phyloP scores from a whole-genome alignment of 2,113 vertebrate species.

The Sphaerodactylus townsendi region DNA sequence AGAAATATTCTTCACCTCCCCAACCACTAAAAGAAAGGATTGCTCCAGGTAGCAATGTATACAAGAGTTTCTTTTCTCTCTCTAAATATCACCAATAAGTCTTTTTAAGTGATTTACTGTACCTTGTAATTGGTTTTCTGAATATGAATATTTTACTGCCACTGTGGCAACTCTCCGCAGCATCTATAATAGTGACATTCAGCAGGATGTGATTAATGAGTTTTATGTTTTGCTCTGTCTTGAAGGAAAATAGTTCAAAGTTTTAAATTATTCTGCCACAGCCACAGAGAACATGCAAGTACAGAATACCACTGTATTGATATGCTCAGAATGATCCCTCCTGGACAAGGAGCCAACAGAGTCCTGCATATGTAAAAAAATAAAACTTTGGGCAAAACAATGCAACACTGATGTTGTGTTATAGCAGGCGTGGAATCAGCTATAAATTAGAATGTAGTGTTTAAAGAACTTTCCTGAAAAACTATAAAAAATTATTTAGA shows the following conservation, averaged over 20 bases:
- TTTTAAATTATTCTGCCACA: slow-evolving; percentile 38
- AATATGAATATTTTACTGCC: slow-evolving; percentile 29
- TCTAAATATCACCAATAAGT: slow-evolving; percentile 18
- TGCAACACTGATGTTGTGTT: neutral
- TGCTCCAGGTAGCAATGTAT: neutral
- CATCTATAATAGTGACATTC: slow-evolving; percentile 31
- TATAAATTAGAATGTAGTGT: neutral
- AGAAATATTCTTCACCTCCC: neutral
- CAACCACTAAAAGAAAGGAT: neutral
- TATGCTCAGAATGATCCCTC: slow-evolving; percentile 29
- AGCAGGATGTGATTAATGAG: slow-evolving; percentile 52
- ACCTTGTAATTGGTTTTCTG: slow-evolving; percentile 26
- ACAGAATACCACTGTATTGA: slow-evolving; percentile 21
- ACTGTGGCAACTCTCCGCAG: slow-evolving; percentile 3
- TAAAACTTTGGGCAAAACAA: slow-evolving; percentile 4
- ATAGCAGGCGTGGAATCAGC: neutral
- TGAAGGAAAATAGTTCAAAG: slow-evolving; percentile 37
- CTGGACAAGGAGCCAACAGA: slow-evolving; percentile 2
- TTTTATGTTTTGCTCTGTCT: slow-evolving; percentile 33
- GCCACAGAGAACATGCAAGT: slow-evolving; percentile 10
- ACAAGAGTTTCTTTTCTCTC: neutral
- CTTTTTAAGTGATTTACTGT: slow-evolving; percentile 18
- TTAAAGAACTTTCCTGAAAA: neutral
- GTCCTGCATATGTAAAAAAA: neutral
- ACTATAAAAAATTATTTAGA: neutral